Conservation (phyloP, 2,113 vertebrate species). For the Scolopax mira region DNA sequence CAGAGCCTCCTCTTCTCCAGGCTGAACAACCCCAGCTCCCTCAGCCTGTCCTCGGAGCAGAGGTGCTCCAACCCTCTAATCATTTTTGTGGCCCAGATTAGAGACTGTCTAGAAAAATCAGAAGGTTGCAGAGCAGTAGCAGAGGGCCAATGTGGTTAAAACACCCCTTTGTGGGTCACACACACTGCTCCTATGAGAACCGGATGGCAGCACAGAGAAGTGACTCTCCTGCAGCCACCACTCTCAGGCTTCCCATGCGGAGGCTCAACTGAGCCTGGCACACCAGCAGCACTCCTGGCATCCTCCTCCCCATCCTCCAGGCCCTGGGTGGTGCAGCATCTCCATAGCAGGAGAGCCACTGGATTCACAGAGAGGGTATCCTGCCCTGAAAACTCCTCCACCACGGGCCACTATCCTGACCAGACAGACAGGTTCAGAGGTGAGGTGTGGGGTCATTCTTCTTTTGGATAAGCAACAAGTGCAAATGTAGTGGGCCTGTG, state of each 20-base stretch:
- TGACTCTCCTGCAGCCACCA: neutral
- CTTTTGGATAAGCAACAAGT: neutral
- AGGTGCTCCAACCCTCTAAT: too few relatives aligned
- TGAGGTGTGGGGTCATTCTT: neutral
- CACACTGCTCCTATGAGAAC: rapidly evolving
- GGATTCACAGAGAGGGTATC: too few relatives aligned
- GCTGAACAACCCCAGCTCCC: too few relatives aligned
- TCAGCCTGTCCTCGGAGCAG: too few relatives aligned
- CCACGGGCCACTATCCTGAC: neutral
- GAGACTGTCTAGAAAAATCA: neutral
- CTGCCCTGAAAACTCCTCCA: neutral
- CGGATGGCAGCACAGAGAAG: neutral
- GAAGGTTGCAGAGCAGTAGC: neutral
- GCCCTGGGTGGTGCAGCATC: neutral
- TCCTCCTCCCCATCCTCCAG: neutral
- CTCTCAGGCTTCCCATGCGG: neutral
- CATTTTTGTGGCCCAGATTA: too few relatives aligned
- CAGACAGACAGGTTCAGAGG: neutral
- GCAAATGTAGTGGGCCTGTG: neutral
- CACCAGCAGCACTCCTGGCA: neutral
- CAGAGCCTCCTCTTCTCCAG: too few relatives aligned
- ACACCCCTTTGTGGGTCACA: neutral
- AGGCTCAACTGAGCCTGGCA: neutral
- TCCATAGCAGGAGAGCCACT: rapidly evolving
- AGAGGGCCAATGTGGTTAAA: neutral